These are phyloP conservation scores for Apodemus agrarius DNA, from an alignment of 2,797 vertebrate genomes.

Conservation along the genomic window DNA sequence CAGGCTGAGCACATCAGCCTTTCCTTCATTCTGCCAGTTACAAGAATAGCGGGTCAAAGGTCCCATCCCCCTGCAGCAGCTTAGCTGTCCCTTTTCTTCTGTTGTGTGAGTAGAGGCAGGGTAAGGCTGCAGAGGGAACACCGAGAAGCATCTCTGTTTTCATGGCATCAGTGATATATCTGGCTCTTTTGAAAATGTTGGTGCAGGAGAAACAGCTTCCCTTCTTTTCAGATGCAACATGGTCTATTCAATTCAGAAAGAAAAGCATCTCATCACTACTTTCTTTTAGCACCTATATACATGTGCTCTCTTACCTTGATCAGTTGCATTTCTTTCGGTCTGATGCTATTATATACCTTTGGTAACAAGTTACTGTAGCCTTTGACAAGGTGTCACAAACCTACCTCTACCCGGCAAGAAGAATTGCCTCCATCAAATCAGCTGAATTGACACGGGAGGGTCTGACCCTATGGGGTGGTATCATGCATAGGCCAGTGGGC, in stretches of 20 bases:
- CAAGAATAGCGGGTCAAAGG: conserved; percentile 17
- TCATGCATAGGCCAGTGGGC: not conserved
- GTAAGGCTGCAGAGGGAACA: not conserved
- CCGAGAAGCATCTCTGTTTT: not conserved
- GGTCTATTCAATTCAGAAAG: conserved; percentile 23
- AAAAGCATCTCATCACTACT: not conserved
- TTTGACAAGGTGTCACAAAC: not conserved
- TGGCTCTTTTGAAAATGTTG: conserved; percentile 24
- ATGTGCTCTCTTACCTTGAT: conserved; percentile 38
- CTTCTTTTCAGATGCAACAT: conserved; percentile 43
- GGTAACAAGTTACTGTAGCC: not conserved
- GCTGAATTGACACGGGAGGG: not conserved
- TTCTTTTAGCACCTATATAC: not conserved
- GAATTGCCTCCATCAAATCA: not conserved
- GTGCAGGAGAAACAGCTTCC: not conserved
- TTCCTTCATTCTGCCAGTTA: not conserved
- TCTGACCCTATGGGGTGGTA: too few species aligned
- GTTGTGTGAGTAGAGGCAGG: not conserved
- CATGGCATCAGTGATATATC: conserved; percentile 16
- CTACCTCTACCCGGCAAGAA: not conserved
- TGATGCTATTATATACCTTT: not conserved
- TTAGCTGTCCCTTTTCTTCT: conserved; percentile 17
- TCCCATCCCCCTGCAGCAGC: not conserved
- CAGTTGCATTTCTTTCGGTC: conserved; percentile 23
- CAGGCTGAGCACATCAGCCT: not conserved